Evolutionary conservation across 2,113 vertebrate genomes (phyloP), one percentile per base, ranked within the genome.

Genomic region (Glaucidium brasilianum): DNA sequence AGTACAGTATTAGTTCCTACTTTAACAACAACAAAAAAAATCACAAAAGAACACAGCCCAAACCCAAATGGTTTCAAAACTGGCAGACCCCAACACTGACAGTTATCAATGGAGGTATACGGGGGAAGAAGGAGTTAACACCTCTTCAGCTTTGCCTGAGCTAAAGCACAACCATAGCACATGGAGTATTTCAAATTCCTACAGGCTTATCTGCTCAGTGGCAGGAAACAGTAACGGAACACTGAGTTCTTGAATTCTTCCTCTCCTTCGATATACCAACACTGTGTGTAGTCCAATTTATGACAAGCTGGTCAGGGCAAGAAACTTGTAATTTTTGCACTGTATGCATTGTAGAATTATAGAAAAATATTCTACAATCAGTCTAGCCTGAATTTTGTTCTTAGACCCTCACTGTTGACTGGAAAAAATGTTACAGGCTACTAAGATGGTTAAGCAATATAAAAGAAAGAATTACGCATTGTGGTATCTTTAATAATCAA

Each of bases 141-240:
- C 37, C 55, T 69, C 21, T 53, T 41, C 47, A 85, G 84, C 73
- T 88, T 64, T 95, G 69, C 74, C 66, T 12, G 7, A 88, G 69
- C 78, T 93, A 78, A 90, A 83, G 85, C 62, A 85, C 39, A 90
- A 74, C 5, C 77, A 63, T 49, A 89, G 62, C 77, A 71, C 83
- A 34, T 0, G 21, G 4, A 91, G 55, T 80, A 89, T 67, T 95
- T 96, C 83, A 86, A 76, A 94, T 87, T 95, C 92, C 81, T 81
- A 75, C 52, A 77, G 73, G 77, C 77, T 93, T 94, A 95, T 91
- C 94, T 91, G 66, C 66, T 91, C 74, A 85, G 80, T 71, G 64
- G 81, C 69, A 95, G 77, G 66, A 75, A 83, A 91, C 56, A 66
- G 47, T 56, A 87, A 69, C 10, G 27, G 92, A 94, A 87, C 77